These are phyloP conservation scores for Danaus plexippus DNA, from an alignment of 1,140 invertebrate genomes.

Conservation along the genomic window DNA sequence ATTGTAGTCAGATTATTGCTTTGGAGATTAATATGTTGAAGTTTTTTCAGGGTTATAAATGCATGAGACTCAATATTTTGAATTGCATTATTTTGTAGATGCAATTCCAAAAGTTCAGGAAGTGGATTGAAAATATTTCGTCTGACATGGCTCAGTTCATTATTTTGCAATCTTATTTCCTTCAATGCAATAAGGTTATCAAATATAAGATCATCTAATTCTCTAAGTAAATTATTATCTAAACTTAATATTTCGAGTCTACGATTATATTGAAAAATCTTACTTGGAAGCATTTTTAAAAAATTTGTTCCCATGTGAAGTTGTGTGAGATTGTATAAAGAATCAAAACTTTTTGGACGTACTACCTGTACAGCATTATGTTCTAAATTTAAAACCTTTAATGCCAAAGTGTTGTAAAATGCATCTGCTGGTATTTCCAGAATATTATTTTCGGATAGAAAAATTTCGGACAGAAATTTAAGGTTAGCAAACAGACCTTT, in stretches of 20 bases:
- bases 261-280: constrained; percentile 81
- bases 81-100: constrained; percentile 90
- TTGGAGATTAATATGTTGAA: constrained; percentile 92
- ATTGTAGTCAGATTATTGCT: constrained; percentile 83
- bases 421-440: constrained; percentile 85
- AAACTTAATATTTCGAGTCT: constrained; percentile 88
- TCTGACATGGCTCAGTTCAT: constrained; percentile 81
- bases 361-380: constrained; percentile 88
- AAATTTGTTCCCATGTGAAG: constrained; percentile 91
- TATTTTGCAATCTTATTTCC: constrained; percentile 90
- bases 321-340: constrained; percentile 83
- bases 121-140: constrained; percentile 86
- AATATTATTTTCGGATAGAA: constrained; percentile 93
- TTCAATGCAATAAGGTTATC: constrained; percentile 79
- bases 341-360: constrained; percentile 80
- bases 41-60: constrained; percentile 82
- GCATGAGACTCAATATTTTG: constrained; percentile 86
- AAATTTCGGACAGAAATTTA: constrained; percentile 82
- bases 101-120: constrained; percentile 84
- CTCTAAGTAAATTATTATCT: constrained; percentile 90
- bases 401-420: constrained; percentile 82
- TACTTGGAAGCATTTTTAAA: constrained; percentile 80
- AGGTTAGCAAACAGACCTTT: constrained; percentile 85
- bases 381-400: constrained; percentile 89
- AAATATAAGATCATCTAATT: constrained; percentile 86